Conservation (phyloP, 2,888 invertebrate species). For the Drosophila differens region DNA sequence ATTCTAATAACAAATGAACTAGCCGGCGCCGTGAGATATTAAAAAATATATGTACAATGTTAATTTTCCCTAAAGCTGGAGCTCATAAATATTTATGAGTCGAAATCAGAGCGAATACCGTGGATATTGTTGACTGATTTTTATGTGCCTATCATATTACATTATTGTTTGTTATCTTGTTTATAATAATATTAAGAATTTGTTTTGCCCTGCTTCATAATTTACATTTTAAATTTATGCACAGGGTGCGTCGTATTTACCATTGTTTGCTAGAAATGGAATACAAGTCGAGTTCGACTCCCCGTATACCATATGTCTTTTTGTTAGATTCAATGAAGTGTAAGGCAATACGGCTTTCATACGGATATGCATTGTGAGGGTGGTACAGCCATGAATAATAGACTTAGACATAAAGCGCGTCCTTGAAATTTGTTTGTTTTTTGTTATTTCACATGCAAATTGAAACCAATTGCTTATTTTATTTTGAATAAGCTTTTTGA, state of each 20-base stretch:
- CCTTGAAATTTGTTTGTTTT: constrained; percentile 50
- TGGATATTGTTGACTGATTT: constrained; percentile 47
- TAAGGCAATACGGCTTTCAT: constrained; percentile 36
- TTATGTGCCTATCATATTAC: constrained; percentile 54
- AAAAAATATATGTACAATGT: constrained; percentile 7
- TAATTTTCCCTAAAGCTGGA: neutral
- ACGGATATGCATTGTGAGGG: constrained; percentile 28
- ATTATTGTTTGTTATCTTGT: constrained; percentile 69
- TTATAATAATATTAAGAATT: constrained; percentile 55
- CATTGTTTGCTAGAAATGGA: constrained; percentile 22
- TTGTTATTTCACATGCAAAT: constrained; percentile 46
- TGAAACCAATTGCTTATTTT: constrained; percentile 49
- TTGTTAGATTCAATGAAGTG: constrained; percentile 63
- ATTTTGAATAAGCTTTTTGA: constrained; percentile 56
- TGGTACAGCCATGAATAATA: constrained; percentile 42
- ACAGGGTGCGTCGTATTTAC: neutral
- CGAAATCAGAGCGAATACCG: constrained; percentile 13
- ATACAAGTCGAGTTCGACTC: neutral
- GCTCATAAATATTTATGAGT: constrained; percentile 65
- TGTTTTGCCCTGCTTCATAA: constrained; percentile 47
- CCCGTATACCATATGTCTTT: constrained; percentile 7
- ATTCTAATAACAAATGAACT: constrained; percentile 46
- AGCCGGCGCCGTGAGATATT: constrained; percentile 39
- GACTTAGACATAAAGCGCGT: constrained; percentile 43
- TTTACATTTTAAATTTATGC: constrained; percentile 69